phyloP scores from a whole-genome alignment of 2,113 vertebrate genomes.

The Muntiacus reevesi region DNA sequence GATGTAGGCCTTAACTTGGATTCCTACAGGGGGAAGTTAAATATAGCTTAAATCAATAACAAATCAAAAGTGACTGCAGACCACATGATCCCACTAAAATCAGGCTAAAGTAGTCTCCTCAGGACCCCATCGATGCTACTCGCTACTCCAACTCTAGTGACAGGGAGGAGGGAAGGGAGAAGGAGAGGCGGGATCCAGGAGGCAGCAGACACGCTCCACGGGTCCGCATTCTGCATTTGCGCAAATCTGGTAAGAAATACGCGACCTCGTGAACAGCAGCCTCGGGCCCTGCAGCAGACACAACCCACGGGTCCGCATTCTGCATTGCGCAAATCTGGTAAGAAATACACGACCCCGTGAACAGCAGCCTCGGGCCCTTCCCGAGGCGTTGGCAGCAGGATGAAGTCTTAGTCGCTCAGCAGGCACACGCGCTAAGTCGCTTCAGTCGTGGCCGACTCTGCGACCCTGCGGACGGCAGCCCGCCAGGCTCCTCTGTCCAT shows the following conservation, averaged over 20 bases:
- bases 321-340: no score
- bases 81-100: not conserved
- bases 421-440: rapidly evolving
- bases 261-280: not conserved
- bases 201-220: not conserved
- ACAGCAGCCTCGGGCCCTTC: no score
- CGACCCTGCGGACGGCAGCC: not conserved
- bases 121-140: not conserved
- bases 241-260: not conserved
- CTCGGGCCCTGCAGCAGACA: not conserved
- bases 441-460: rapidly evolving
- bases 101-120: not conserved
- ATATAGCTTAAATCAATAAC: not conserved
- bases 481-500: not conserved
- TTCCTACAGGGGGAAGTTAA: not conserved
- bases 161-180: not conserved
- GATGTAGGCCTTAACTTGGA: not conserved
- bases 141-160: not conserved
- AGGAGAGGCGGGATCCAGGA: not conserved
- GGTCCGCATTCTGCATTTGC: not conserved
- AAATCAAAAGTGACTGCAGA: not conserved
- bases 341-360: no score
- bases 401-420: not conserved
- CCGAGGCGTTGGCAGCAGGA: no score
- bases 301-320: not conserved